A percentile compares a stretch with the other conserved stretches of the same genome.
Conservation (phyloP, 2,888 invertebrate species). For the Ypsolopha sequella region DNA sequence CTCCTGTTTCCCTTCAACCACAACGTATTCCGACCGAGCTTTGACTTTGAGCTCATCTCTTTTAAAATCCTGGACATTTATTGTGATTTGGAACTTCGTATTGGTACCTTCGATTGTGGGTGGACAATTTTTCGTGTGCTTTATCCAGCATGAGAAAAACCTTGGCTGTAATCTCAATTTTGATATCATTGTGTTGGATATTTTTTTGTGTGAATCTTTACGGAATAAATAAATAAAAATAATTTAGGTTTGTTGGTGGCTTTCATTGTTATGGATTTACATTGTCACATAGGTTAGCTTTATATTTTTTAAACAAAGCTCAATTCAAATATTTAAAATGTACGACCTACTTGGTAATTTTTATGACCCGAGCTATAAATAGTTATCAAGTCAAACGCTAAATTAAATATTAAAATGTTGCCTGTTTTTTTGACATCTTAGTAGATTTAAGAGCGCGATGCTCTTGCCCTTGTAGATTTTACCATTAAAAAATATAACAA, state of each 20-base stretch:
- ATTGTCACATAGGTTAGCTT: no score
- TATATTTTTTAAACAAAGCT: no score
- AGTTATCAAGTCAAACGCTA: no score
- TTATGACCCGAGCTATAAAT: no score
- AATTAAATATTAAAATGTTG: no score
- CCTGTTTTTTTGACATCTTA: no score
- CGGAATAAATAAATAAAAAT: neutral
- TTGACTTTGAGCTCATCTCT: conserved; percentile 48
- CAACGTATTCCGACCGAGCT: conserved; percentile 38
- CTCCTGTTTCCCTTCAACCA: conserved; percentile 55
- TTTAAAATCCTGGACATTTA: conserved; percentile 37
- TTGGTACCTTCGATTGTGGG: conserved; percentile 36
- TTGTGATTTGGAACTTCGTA: conserved; percentile 38
- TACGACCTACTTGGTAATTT: no score
- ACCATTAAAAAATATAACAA: no score
- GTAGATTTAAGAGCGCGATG: no score
- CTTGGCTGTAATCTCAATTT: conserved; percentile 14
- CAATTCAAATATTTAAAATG: no score
- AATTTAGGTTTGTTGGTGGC: neutral
- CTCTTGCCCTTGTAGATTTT: no score
- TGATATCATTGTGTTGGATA: neutral
- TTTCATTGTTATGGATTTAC: no score
- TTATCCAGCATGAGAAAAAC: conserved; percentile 13
- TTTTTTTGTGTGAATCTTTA: neutral
- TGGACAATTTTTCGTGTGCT: conserved; percentile 21